Base-by-base conservation (phyloP, 2,888 invertebrate species). In the Anthrax anthrax region DNA sequence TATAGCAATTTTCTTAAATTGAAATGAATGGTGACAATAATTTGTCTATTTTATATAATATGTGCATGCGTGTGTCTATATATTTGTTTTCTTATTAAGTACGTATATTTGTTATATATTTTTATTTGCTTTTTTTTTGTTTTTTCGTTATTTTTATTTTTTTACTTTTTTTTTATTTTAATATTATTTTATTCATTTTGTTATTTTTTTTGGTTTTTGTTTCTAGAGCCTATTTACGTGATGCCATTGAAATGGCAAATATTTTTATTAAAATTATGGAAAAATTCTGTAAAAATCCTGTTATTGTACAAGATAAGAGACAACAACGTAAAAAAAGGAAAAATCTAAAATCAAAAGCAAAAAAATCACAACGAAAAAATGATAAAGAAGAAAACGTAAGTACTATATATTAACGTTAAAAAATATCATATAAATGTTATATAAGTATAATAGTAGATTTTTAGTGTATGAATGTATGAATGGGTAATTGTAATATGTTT, bases 181-280 rank as follows among this genome's bases (percentile, higher is more conserved):
- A n/a, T n/a, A n/a, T n/a, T n/a, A n/a, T n/a, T 12, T 32, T 2
- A 32, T 12, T 32, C 1, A 1, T 32, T 32, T 32, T 32, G 8
- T 32, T 12, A 12, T 12, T 32, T 32, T 32, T 32, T 32, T 2
- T 32, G 9, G 8, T 12, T 32, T 32, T 32, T 32, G 12, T 32
- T 32, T 27, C 13, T 61, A 87, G 86, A 58, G 72, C 76, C 2
- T 95, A 85, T 65, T 71, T 96, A 52, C 79, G 81, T 53, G 95
- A 96, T 70, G 72, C 96, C 46, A 72, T 94, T 9, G 89, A 92
- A 67, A 87, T 91, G 0, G 82, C 83, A 38, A 92, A 96, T 65
- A 73, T 92, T 50, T 95, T 91, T 64, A 64, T 95, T 49, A 91
- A 89, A 74, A 84, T 94, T 80, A 71, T 96, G 60, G 88, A 94